Evolutionary conservation across 2,888 invertebrate genomes (phyloP).

Genomic region (Tetragonisca angustula): DNA sequence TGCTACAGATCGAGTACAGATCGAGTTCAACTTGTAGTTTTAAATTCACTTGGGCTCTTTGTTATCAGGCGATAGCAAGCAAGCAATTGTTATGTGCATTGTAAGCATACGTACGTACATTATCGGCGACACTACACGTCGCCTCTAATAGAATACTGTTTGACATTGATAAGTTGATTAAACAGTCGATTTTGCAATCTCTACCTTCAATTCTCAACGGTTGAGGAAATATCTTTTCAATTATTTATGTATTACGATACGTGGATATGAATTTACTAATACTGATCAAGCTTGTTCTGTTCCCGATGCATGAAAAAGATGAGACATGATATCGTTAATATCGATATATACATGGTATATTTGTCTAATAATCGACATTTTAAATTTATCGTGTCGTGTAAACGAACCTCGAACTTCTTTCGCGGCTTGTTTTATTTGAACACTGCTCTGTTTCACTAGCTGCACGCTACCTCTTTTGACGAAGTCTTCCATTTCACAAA

Average conservation of each 20-base stretch:
- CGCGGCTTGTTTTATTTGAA: slow-evolving; percentile 85
- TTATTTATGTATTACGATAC: not conserved
- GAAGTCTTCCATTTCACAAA: slow-evolving; percentile 81
- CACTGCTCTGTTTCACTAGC: slow-evolving; percentile 85
- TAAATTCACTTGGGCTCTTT: too few relatives aligned
- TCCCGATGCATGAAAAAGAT: too few relatives aligned
- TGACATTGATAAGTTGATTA: slow-evolving; percentile 68
- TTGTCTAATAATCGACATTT: not conserved
- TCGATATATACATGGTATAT: not conserved
- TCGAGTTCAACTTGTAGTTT: too few relatives aligned
- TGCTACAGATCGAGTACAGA: too few relatives aligned
- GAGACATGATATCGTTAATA: too few relatives aligned
- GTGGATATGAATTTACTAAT: not conserved
- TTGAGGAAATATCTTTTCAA: not conserved
- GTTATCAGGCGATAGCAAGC: not conserved
- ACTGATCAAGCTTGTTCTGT: not conserved
- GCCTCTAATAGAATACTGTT: slow-evolving; percentile 44
- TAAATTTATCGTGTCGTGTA: not conserved
- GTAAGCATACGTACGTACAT: slow-evolving; percentile 26
- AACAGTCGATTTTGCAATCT: slow-evolving; percentile 26
- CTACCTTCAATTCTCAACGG: not conserved
- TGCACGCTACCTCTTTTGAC: slow-evolving; percentile 81
- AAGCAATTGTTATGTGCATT: slow-evolving; percentile 9
- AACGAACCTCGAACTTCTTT: slow-evolving; percentile 85
- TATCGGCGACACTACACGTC: slow-evolving; percentile 42